Conservation (phyloP, 2,888 invertebrate species). For the Leptinotarsa haldemani region DNA sequence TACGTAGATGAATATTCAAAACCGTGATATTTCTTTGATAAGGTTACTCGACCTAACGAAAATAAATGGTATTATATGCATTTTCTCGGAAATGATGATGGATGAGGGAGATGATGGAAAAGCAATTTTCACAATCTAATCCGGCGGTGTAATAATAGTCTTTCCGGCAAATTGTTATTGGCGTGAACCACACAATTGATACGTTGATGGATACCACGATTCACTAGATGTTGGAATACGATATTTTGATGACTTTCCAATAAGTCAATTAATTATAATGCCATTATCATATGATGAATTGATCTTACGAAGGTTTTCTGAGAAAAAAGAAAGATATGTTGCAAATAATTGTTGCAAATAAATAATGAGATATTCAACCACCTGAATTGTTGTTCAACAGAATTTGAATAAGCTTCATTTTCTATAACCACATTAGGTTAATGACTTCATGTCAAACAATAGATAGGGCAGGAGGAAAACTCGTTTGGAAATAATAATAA, state of each 20-base stretch:
- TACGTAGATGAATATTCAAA: constrained; percentile 5
- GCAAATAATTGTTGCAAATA: too few relatives aligned
- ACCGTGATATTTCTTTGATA: not conserved
- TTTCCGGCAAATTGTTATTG: not conserved
- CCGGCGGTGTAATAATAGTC: not conserved
- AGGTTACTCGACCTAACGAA: not conserved
- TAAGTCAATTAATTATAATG: not conserved
- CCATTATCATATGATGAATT: too few relatives aligned
- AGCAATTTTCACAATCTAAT: constrained; percentile 3
- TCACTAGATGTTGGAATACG: not conserved
- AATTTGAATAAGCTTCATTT: too few relatives aligned
- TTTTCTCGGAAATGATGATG: constrained; percentile 12
- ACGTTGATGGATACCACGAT: not conserved
- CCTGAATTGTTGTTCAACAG: too few relatives aligned
- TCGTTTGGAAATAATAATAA: too few relatives aligned
- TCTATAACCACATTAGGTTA: too few relatives aligned
- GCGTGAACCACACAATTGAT: not conserved
- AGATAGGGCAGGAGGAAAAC: too few relatives aligned
- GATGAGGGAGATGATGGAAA: constrained; percentile 6
- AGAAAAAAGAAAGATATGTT: too few relatives aligned
- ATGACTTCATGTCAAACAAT: too few relatives aligned
- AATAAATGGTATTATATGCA: constrained; percentile 3
- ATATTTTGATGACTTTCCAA: not conserved
- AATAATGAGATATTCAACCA: too few relatives aligned
- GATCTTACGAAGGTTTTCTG: too few relatives aligned